Conservation (phyloP, 1,140 invertebrate genomes). For the Megalopta genalis region DNA sequence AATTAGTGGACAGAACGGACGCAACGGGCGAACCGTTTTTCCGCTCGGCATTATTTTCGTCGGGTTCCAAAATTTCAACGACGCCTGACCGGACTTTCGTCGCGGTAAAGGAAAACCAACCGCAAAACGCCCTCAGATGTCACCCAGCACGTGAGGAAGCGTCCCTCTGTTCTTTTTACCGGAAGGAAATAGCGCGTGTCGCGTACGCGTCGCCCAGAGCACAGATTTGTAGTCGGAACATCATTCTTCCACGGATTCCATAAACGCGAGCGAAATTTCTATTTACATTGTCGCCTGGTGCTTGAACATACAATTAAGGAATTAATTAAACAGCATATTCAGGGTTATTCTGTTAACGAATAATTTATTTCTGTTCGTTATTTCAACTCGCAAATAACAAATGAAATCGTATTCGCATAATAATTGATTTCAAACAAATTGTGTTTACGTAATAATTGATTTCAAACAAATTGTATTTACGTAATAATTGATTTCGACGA, state of each 20-base stretch:
- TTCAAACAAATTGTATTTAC: too few relatives aligned
- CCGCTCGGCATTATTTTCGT: slow-evolving; percentile 6
- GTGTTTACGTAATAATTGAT: too few relatives aligned
- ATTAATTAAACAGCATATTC: too few relatives aligned
- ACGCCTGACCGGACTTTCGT: neutral
- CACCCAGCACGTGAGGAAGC: slow-evolving; percentile 50
- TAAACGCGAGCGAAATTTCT: neutral
- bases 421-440: too few relatives aligned
- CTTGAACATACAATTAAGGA: neutral
- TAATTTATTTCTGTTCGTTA: too few relatives aligned
- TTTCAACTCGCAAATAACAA: too few relatives aligned
- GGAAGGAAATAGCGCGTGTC: neutral
- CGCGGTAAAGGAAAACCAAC: slow-evolving; percentile 27
- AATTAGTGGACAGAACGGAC: neutral
- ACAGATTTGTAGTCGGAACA: neutral
- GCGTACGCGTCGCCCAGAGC: neutral
- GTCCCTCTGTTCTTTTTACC: neutral
- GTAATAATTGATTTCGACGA: too few relatives aligned
- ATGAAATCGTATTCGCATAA: too few relatives aligned
- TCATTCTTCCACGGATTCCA: neutral
- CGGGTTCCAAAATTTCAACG: neutral
- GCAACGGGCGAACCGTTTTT: neutral
- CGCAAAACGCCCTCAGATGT: slow-evolving; percentile 52
- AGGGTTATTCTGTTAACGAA: too few relatives aligned
- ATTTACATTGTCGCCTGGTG: neutral